Evolutionary conservation across 2,797 vertebrate species (phyloP).

Genomic region (Coccyzus lansbergi): DNA sequence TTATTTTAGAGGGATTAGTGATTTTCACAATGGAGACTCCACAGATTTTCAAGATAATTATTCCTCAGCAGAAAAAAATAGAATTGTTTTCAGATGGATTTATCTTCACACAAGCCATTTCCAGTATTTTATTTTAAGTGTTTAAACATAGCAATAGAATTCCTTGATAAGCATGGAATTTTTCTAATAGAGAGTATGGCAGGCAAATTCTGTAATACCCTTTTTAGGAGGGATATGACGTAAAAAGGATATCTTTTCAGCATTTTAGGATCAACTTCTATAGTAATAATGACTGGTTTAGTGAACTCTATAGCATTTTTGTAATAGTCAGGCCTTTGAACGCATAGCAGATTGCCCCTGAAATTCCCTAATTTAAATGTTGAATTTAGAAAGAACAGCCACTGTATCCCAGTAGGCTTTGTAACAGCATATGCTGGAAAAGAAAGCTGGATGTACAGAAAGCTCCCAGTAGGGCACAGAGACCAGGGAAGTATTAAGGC

Average conservation of each 20-base stretch:
- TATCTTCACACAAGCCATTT: slow-evolving; percentile 27
- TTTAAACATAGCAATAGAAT: slow-evolving; percentile 5
- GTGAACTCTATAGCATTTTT: background rate
- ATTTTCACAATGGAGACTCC: slow-evolving; percentile 48
- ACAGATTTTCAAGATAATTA: slow-evolving; percentile 66
- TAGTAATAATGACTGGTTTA: background rate
- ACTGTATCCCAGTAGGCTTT: background rate
- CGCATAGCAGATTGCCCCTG: background rate
- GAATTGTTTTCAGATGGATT: slow-evolving; percentile 44
- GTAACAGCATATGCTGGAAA: background rate
- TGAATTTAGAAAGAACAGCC: background rate
- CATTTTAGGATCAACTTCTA: background rate
- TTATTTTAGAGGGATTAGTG: slow-evolving; percentile 66
- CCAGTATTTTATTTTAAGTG: slow-evolving; percentile 24
- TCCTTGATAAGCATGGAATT: background rate
- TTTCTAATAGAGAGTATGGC: background rate
- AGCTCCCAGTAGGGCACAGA: background rate
- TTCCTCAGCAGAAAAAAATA: slow-evolving; percentile 20
- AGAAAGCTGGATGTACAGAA: background rate
- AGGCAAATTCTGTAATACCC: slow-evolving; percentile 1
- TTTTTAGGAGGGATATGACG: background rate
- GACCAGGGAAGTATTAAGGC: background rate
- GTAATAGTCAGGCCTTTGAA: background rate
- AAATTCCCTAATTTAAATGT: background rate
- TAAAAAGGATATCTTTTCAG: background rate